Conservation (phyloP, 2,797 vertebrate genomes). For the Peromyscus eremicus region DNA sequence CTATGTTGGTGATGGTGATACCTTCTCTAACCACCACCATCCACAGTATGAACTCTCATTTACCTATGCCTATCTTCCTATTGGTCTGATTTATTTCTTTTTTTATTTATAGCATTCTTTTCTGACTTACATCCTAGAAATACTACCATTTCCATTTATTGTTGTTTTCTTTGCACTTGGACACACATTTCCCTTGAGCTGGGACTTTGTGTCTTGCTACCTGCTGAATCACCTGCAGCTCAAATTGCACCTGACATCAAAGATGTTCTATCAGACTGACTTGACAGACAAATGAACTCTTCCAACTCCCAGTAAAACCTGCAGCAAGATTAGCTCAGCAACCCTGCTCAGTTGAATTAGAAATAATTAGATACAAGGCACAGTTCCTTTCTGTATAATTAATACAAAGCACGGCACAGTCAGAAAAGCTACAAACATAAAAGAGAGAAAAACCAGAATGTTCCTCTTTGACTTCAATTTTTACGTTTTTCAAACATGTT, state of each 20-base stretch:
- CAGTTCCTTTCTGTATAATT: background rate
- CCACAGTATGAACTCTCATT: background rate
- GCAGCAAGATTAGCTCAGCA: background rate
- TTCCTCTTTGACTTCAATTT: constrained; percentile 27
- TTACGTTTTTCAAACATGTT: background rate
- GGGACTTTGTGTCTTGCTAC: background rate
- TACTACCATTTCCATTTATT: background rate
- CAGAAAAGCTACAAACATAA: background rate
- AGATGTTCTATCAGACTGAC: background rate
- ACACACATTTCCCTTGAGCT: background rate
- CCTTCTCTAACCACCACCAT: background rate
- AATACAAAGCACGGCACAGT: background rate
- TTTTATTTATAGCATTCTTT: background rate
- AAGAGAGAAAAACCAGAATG: background rate
- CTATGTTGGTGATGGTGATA: background rate
- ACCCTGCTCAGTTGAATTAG: background rate
- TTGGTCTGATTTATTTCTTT: background rate
- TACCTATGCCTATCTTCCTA: background rate
- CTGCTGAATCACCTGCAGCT: background rate
- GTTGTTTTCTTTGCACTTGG: background rate
- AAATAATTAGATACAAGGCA: constrained; percentile 30
- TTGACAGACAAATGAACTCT: background rate
- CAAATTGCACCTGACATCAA: background rate
- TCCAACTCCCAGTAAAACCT: background rate
- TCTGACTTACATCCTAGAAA: background rate